Evolutionary conservation across 2,888 invertebrate genomes (phyloP), one percentile per base, ranked within the genome.

Genomic region (Euproctis similis): DNA sequence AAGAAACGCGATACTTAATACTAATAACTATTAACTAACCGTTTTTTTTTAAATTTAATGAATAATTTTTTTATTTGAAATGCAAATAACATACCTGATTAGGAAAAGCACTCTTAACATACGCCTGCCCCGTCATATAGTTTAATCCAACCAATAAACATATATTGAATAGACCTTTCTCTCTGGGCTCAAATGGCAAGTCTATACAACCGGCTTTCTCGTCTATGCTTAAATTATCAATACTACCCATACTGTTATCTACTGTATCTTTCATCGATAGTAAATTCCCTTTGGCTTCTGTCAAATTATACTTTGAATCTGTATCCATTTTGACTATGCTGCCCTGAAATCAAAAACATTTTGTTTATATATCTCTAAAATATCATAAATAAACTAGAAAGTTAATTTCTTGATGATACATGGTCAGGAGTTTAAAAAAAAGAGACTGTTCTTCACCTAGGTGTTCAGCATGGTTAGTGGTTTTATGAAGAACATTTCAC

Each of bases 61-160:
- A 16, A 16, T 4, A 16, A 16, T 5, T 16, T 5, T 5, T 5
- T 16, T 5, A 16, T n/a, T n/a, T n/a, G n/a, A n/a, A n/a, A n/a
- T n/a, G n/a, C n/a, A n/a, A n/a, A 21, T 9, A 12, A 75, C 85
- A 85, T 55, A 91, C 91, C 74, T 89, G 84, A 39, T 72, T 69
- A 3, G 92, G 92, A 73, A 88, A 92, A 42, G 89, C 89, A 42
- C 86, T 88, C 59, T 91, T 92, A 31, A 92, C 88, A 59, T 91
- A 91, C 2, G 92, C 90, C 54, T 87, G 78, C 24, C 88, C 88
- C 0, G 85, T 86, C 71, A 88, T 87, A 49, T 87, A 82, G 46
- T 90, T 89, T 39, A 90, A 69, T 1, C 91, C 92, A 13, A 92
- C 89, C 32, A 92, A 69, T 7, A 92, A 53, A 40, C 92, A 89